These are phyloP conservation scores for Acleris emargana DNA, from an alignment of 2,888 invertebrate genomes.

Conservation along the genomic window DNA sequence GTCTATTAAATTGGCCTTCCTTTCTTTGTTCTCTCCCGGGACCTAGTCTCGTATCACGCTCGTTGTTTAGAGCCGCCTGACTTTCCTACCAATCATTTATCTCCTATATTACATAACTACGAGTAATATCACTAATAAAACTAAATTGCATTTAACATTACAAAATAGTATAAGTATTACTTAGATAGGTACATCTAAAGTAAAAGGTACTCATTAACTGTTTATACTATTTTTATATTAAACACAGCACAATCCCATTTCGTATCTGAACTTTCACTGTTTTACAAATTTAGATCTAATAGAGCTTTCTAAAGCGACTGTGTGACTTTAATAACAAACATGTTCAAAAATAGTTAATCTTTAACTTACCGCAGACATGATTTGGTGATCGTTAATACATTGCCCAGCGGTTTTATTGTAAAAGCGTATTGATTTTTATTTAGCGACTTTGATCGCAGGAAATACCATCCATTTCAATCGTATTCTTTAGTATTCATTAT, in stretches of 20 bases:
- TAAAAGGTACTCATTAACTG: neutral
- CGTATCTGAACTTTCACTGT: constrained; percentile 44
- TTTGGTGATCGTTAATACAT: constrained; percentile 48
- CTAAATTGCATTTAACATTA: no score
- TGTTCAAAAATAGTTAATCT: constrained; percentile 28
- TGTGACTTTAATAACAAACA: constrained; percentile 25
- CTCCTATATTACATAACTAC: no score
- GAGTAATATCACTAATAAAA: no score
- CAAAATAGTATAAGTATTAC: no score
- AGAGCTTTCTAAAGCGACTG: constrained; percentile 34
- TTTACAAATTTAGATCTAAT: constrained; percentile 37
- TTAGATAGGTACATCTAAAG: no score
- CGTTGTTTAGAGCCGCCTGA: constrained; percentile 47
- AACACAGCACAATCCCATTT: constrained; percentile 8
- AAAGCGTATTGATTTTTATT: constrained; percentile 50
- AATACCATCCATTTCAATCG: no score
- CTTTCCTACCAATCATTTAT: neutral
- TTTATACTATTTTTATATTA: neutral
- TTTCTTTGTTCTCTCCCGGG: constrained; percentile 73
- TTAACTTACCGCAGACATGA: constrained; percentile 39
- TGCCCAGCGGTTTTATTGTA: constrained; percentile 48
- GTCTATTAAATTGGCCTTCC: constrained; percentile 77
- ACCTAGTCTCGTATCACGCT: constrained; percentile 56
- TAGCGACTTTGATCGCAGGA: constrained; percentile 19
- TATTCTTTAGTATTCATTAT: no score